These are phyloP conservation scores for Ctenosaura bakeri DNA, from an alignment of 2,797 vertebrate genomes.

Conservation along the genomic window DNA sequence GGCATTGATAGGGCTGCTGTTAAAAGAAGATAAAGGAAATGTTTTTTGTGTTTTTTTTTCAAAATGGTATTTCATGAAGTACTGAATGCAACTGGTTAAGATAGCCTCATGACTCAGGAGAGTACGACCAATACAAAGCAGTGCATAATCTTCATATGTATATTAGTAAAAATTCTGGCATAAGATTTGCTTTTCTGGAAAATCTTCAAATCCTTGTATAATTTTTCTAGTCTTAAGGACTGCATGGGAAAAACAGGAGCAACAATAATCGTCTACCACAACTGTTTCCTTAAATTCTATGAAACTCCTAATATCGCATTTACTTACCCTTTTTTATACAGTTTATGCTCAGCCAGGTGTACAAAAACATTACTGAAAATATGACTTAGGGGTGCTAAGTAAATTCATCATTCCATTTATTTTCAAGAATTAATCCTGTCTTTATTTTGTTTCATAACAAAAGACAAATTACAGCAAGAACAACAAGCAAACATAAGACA, in stretches of 20 bases:
- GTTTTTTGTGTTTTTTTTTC: not conserved
- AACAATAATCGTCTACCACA: not conserved
- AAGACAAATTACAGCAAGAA: not conserved
- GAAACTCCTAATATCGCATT: not conserved
- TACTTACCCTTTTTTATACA: not conserved
- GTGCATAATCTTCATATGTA: not conserved
- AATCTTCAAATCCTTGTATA: constrained; percentile 3
- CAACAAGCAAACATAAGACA: constrained; percentile 9
- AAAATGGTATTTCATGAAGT: not conserved
- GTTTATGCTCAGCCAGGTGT: not conserved
- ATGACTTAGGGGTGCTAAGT: not conserved
- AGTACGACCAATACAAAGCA: not conserved
- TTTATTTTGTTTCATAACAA: not conserved
- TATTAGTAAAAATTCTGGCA: not conserved
- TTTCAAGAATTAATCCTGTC: not conserved
- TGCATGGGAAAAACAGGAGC: not conserved
- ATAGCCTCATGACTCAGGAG: constrained; percentile 5
- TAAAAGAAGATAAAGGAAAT: constrained; percentile 25
- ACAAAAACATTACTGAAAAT: not conserved
- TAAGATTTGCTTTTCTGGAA: not conserved
- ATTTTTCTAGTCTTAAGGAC: not conserved
- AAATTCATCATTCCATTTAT: not conserved
- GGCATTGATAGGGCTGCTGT: constrained; percentile 97
- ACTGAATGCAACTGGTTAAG: constrained; percentile 14
- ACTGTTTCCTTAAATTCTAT: not conserved